Conservation (phyloP, 1,140 invertebrate species). For the Drosophila mauritiana region DNA sequence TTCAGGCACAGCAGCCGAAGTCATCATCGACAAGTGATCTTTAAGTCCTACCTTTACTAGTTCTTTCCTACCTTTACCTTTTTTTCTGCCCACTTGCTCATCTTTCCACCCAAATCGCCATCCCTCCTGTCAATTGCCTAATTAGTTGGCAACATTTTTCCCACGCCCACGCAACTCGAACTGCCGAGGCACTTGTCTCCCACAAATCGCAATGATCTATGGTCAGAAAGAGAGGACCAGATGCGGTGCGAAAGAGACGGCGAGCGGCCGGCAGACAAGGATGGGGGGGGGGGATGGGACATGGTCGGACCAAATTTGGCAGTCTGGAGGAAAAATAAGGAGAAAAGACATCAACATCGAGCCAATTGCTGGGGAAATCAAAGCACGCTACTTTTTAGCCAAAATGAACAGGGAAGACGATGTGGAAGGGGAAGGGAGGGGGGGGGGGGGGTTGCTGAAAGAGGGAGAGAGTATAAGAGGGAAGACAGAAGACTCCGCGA, state of each 20-base stretch:
- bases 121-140: conserved; percentile 47
- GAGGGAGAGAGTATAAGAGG: background rate
- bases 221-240: conserved; percentile 16
- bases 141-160: conserved; percentile 68
- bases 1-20: conserved; percentile 3
- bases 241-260: conserved; percentile 10
- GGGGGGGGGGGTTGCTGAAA: no score
- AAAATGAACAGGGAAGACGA: conserved; percentile 22
- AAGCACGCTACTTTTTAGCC: conserved; percentile 65
- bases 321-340: conserved; percentile 4
- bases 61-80: no score
- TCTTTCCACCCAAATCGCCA: background rate
- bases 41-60: background rate
- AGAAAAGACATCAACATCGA: conserved; percentile 16
- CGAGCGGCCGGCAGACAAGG: background rate
- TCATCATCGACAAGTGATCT: conserved; percentile 5
- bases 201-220: conserved; percentile 68
- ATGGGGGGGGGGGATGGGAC: background rate
- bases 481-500: conserved; percentile 20
- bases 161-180: conserved; percentile 66
- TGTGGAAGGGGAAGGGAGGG: background rate
- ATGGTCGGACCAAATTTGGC: conserved; percentile 68
- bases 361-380: conserved; percentile 51
- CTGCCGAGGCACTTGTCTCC: conserved; percentile 53
- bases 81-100: background rate